Percentiles rank a stretch among this genome's conserved stretches.
Evolutionary conservation across 2,113 vertebrate genomes (phyloP).

Genomic region (Peromyscus leucopus): DNA sequence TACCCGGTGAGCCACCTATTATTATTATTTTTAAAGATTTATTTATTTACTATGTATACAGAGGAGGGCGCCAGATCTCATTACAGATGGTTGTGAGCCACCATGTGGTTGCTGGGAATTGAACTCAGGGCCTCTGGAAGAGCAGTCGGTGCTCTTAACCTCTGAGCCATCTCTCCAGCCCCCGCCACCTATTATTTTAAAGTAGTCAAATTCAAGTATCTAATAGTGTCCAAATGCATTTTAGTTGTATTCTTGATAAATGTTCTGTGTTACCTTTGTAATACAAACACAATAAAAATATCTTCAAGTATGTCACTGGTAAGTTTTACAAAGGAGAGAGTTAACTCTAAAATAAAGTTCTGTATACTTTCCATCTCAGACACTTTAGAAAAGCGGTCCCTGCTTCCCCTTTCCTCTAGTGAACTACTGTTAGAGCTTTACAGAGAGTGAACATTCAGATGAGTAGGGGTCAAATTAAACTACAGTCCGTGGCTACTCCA

Average conservation of each 20-base stretch:
- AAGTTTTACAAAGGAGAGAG: constrained; percentile 52
- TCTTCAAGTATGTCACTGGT: constrained; percentile 1
- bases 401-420: not conserved
- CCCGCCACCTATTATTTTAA: not conserved
- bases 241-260: constrained; percentile 44
- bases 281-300: constrained; percentile 26
- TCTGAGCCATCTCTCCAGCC: too few species aligned
- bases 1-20: not conserved
- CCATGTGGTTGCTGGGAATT: too few species aligned
- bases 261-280: constrained; percentile 18
- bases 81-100: too few species aligned
- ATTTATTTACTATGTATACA: too few species aligned
- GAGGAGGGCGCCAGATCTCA: too few species aligned
- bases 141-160: too few species aligned
- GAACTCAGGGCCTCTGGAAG: too few species aligned
- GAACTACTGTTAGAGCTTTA: not conserved
- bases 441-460: not conserved
- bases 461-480: constrained; percentile 15
- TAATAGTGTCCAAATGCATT: constrained; percentile 48
- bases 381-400: not conserved
- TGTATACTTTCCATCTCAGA: constrained; percentile 14
- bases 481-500: not conserved
- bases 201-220: constrained; percentile 24
- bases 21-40: not conserved
- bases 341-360: not conserved